A percentile compares a stretch with the other conserved stretches of the same genome.
Evolutionary conservation across 2,113 vertebrate genomes (phyloP).

Genomic region (Oryzias woworae): DNA sequence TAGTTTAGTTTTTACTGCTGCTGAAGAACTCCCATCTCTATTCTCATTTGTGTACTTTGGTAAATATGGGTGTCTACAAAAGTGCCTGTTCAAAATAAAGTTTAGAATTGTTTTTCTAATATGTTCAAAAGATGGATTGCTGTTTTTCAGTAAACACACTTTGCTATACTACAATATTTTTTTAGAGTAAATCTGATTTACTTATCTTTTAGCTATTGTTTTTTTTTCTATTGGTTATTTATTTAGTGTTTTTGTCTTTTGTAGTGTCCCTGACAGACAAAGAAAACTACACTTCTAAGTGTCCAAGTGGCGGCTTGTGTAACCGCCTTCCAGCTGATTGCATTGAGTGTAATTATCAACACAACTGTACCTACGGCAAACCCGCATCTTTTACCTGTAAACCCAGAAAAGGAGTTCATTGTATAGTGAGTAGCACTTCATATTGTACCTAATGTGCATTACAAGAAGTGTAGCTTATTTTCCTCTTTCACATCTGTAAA

Average conservation of each 20-base stretch:
- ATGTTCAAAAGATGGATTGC: too few species aligned
- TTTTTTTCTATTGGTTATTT: constrained; percentile 9
- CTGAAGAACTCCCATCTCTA: too few species aligned
- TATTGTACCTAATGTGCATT: neutral
- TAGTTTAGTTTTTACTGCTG: too few species aligned
- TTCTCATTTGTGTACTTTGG: too few species aligned
- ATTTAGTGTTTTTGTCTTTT: neutral
- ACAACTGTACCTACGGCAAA: constrained; percentile 89
- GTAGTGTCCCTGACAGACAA: constrained; percentile 57
- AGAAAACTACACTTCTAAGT: constrained; percentile 66
- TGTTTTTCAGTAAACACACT: too few species aligned
- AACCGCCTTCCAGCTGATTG: constrained; percentile 85
- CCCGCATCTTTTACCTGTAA: constrained; percentile 81
- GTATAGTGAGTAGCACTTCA: constrained; percentile 82
- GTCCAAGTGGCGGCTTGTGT: constrained; percentile 90
- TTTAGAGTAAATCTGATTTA: neutral
- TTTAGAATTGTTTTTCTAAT: too few species aligned
- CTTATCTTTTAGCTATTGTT: neutral
- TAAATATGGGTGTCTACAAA: too few species aligned
- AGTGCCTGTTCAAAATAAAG: too few species aligned
- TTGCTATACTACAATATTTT: neutral
- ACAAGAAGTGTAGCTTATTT: neutral
- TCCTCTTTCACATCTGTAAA: neutral
- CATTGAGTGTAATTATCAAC: constrained; percentile 83
- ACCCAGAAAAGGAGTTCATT: constrained; percentile 84